phyloP scores from a whole-genome alignment of 2,113 vertebrate genomes.

The Nerophis ophidion region DNA sequence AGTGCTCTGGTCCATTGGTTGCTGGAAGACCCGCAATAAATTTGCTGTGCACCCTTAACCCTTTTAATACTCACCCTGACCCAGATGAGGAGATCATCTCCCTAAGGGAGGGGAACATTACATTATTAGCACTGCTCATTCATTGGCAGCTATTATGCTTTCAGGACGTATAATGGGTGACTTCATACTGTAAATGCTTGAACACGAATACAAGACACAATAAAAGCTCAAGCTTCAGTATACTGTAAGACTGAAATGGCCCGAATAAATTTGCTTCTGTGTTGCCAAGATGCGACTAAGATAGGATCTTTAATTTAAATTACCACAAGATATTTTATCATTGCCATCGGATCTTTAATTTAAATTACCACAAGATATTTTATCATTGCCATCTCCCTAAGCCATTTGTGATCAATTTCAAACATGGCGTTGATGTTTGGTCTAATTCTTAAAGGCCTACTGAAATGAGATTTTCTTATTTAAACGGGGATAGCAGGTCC shows the following conservation, averaged over 20 bases:
- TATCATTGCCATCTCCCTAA: conserved; percentile 50
- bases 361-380: conserved; percentile 58
- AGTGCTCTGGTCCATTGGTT: conserved; percentile 85
- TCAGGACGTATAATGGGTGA: conserved; percentile 51
- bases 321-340: conserved; percentile 58
- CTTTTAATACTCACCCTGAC: conserved; percentile 84
- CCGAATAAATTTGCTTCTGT: conserved; percentile 31
- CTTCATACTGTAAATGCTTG: conserved; percentile 66
- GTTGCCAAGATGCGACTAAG: conserved; percentile 45
- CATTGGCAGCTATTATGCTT: conserved; percentile 71
- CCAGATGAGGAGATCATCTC: conserved; percentile 78
- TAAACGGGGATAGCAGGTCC: too few species aligned
- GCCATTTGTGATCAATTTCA: conserved; percentile 55
- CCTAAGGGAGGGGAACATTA: conserved; percentile 74
- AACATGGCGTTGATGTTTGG: conserved; percentile 45
- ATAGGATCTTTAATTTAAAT: conserved; percentile 70
- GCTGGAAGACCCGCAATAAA: conserved; percentile 84
- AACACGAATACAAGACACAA: conserved; percentile 34
- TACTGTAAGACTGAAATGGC: conserved; percentile 34
- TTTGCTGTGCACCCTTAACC: conserved; percentile 94
- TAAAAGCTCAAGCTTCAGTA: conserved; percentile 14
- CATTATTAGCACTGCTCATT: conserved; percentile 74
- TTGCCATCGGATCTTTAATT: conserved; percentile 68
- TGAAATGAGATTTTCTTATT: too few species aligned
- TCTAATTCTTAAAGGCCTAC: conserved; percentile 46